These are phyloP conservation scores for Nyctibius bracteatus DNA, from an alignment of 2,113 vertebrate genomes.

Conservation along the genomic window DNA sequence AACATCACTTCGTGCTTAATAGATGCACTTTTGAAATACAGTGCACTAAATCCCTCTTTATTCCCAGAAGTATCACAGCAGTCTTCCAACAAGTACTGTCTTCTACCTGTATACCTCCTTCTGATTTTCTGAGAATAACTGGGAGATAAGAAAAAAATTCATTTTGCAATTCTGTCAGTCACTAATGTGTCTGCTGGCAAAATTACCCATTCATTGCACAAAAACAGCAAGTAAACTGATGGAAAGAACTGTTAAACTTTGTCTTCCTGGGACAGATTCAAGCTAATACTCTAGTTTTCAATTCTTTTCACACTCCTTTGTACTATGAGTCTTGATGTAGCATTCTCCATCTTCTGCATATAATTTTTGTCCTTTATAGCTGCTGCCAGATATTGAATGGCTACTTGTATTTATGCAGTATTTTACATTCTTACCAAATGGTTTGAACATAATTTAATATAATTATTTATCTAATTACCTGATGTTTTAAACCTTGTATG, in stretches of 20 bases:
- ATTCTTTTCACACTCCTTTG: background rate
- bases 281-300: background rate
- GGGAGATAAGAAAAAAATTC: background rate
- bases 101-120: background rate
- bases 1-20: background rate
- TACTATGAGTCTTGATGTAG: background rate
- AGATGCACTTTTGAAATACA: background rate
- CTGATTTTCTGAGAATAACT: background rate
- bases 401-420: background rate
- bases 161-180: background rate
- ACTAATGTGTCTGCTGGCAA: background rate
- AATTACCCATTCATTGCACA: background rate
- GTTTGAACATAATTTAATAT: background rate
- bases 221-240: background rate
- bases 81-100: background rate
- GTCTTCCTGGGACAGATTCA: background rate
- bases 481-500: background rate
- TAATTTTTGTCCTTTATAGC: background rate
- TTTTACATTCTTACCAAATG: background rate
- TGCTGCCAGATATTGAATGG: background rate
- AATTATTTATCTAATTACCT: background rate
- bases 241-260: background rate
- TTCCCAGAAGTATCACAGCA: background rate
- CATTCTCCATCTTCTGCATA: background rate
- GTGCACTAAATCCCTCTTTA: background rate